Evolutionary conservation across 1,140 invertebrate species (phyloP), one percentile per base, ranked within the genome.

Genomic region (Ganaspis sp.): DNA sequence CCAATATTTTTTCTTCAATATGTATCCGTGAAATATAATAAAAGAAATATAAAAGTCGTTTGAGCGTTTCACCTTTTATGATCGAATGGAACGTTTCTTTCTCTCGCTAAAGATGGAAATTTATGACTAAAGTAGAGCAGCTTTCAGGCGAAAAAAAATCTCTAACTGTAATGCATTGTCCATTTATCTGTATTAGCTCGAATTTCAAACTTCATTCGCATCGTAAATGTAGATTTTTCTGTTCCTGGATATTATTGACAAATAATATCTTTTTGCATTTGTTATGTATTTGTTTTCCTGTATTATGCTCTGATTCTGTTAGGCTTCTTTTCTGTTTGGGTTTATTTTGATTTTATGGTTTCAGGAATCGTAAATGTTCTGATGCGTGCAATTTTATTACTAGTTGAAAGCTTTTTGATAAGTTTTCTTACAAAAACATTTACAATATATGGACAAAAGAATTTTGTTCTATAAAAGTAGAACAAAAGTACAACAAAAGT

Each of bases 11-110:
- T 64, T 29, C 58, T 64, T 29, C 11, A 29, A 26, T 26, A 64
- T n/a, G 21, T 6, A 64, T 34, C 58, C 11, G 11, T n/a, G 21
- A 26, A 64, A 64, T 17, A 49, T 49, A 17, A 64, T 64, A 64
- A 64, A 64, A 64, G 58, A 29, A 29, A 64, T 64, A 64, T 29
- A 64, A 64, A 64, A 64, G 21, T 64, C 23, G 58, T 64, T 64
- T 64, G 26, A 64, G 23, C 12, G 15, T 29, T 64, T 64, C 26
- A 11, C 26, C 42, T 45, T 64, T 64, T 64, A 64, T 34, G 5
- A 29, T 64, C 26, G 26, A 29, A 64, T 17, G 11, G 9, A 4
- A 15, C 2, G 23, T 64, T 64, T 29, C 58, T 29, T 64, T 64
- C 21, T 64, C 54, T n/a, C 26, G 11, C 58, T 15, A 29, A 26